phyloP scores from a whole-genome alignment of 2,113 vertebrate species.

The Heterocephalus glaber region DNA sequence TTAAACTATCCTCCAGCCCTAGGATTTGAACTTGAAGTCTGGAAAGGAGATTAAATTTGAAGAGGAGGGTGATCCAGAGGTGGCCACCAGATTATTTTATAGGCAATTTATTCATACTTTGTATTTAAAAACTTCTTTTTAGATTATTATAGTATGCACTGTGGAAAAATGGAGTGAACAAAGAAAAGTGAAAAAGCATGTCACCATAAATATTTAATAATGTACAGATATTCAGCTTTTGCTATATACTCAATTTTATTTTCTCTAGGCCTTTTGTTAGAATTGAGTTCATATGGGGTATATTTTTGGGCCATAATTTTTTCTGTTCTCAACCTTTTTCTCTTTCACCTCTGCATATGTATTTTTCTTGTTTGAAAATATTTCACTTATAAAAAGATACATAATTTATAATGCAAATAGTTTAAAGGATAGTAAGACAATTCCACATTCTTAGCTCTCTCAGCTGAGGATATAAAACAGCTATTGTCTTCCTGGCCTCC shows the following conservation, averaged over 20 bases:
- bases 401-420: background rate
- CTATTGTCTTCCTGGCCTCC: too few relatives aligned
- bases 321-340: background rate
- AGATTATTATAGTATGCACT: background rate
- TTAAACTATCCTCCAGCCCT: background rate
- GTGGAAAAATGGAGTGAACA: background rate
- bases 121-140: background rate
- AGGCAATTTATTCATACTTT: background rate
- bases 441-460: background rate
- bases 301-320: background rate
- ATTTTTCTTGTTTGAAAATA: conserved; percentile 31
- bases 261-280: conserved; percentile 32
- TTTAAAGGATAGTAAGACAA: background rate
- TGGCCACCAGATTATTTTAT: background rate
- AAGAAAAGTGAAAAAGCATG: background rate
- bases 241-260: background rate
- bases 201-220: background rate
- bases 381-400: background rate
- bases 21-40: background rate
- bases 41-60: background rate
- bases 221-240: background rate
- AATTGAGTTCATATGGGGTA: background rate
- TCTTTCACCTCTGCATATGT: background rate
- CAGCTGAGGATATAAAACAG: background rate
- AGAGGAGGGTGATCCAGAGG: background rate